Percentiles rank a stretch among this genome's conserved stretches.
phyloP scores from a whole-genome alignment of 2,113 vertebrate genomes.

The Mormyrus iriodes region DNA sequence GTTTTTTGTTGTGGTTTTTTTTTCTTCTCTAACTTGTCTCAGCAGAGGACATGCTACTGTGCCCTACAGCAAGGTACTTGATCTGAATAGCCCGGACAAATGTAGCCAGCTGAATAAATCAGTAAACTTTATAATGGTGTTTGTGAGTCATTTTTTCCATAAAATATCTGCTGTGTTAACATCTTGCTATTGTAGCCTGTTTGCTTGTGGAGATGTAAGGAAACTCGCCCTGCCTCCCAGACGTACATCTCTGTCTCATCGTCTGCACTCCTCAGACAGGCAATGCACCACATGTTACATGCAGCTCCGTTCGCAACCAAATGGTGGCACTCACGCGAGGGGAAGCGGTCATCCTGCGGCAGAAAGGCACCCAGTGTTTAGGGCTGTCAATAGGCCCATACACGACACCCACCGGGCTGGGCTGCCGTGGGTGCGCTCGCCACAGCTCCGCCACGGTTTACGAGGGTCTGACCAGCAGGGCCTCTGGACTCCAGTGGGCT shows the following conservation, averaged over 20 bases:
- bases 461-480: background rate
- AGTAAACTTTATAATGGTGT: background rate
- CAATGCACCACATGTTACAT: background rate
- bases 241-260: background rate
- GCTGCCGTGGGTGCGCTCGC: slow-evolving; percentile 26
- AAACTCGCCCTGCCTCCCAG: background rate
- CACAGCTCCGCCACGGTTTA: slow-evolving; percentile 28
- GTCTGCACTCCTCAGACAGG: background rate
- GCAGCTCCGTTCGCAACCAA: background rate
- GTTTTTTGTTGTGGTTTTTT: background rate
- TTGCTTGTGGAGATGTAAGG: background rate
- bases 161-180: background rate
- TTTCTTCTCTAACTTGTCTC: background rate
- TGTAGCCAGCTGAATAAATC: background rate
- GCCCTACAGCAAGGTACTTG: background rate
- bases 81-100: background rate
- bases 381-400: slow-evolving; percentile 37
- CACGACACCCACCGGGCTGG: slow-evolving; percentile 33
- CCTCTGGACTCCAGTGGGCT: background rate
- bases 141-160: background rate
- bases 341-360: slow-evolving; percentile 45
- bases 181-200: background rate
- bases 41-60: background rate
- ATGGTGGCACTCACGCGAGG: slow-evolving; percentile 47
- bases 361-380: slow-evolving; percentile 46